Evolutionary conservation across 2,113 vertebrate genomes (phyloP).

Genomic region (Apteryx owenii): DNA sequence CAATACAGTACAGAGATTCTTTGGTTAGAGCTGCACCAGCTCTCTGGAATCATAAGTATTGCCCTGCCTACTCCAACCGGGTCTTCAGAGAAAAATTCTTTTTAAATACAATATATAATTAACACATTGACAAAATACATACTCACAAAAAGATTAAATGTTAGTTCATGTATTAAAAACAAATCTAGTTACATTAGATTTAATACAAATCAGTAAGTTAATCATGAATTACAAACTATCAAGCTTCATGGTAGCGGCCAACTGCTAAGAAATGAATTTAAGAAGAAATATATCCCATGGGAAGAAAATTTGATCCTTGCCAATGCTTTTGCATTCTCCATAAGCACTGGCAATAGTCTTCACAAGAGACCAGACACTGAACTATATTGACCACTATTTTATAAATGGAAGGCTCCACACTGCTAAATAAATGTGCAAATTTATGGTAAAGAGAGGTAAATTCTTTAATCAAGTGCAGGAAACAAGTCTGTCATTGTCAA

Average conservation of each 20-base stretch:
- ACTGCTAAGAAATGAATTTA: neutral
- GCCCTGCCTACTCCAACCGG: neutral
- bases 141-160: neutral
- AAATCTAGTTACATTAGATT: neutral
- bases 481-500: neutral
- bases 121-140: neutral
- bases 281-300: neutral
- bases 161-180: neutral
- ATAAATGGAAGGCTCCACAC: neutral
- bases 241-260: neutral
- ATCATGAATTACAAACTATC: neutral
- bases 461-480: neutral
- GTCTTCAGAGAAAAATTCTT: neutral
- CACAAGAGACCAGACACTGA: neutral
- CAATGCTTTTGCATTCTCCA: neutral
- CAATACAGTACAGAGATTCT: neutral
- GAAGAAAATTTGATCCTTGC: neutral
- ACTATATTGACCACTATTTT: neutral
- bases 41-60: neutral
- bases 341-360: neutral
- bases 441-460: neutral
- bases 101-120: neutral
- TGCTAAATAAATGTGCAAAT: neutral
- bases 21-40: neutral
- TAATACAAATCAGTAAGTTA: neutral